Evolutionary conservation across 1,140 invertebrate species (phyloP).

Genomic region (Drosophila littoralis): DNA sequence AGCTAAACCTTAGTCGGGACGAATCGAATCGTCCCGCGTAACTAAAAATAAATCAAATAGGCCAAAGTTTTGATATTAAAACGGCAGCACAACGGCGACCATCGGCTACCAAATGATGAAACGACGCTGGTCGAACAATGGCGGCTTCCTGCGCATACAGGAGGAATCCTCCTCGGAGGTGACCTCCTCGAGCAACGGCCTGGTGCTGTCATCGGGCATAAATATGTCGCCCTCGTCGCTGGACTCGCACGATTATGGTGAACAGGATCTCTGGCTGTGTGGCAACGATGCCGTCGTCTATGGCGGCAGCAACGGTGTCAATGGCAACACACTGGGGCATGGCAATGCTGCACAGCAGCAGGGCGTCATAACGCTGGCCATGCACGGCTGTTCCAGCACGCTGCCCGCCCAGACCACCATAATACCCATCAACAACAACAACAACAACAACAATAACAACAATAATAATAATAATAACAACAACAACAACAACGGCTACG

Average conservation of each 20-base stretch:
- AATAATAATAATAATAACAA: slow-evolving; percentile 33
- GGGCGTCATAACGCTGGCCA: slow-evolving; percentile 75
- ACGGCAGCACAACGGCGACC: slow-evolving; percentile 78
- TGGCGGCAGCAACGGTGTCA: slow-evolving; percentile 42
- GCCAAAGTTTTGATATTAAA: slow-evolving; percentile 8
- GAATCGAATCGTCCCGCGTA: slow-evolving; percentile 39
- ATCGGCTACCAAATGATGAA: slow-evolving; percentile 87
- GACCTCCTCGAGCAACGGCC: slow-evolving; percentile 88
- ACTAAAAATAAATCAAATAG: background rate
- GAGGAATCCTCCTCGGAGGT: slow-evolving; percentile 91
- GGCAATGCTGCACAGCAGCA: slow-evolving; percentile 63
- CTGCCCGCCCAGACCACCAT: slow-evolving; percentile 83
- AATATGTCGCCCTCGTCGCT: slow-evolving; percentile 89
- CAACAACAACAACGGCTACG: slow-evolving; percentile 41
- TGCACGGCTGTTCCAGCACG: slow-evolving; percentile 66
- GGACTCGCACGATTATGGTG: slow-evolving; percentile 87
- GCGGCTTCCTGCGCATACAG: slow-evolving; percentile 88
- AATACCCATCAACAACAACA: slow-evolving; percentile 81
- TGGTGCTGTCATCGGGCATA: slow-evolving; percentile 86
- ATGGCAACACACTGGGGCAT: slow-evolving; percentile 57
- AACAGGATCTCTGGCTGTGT: slow-evolving; percentile 92
- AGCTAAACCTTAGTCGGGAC: slow-evolving; percentile 19
- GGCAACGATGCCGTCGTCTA: slow-evolving; percentile 84
- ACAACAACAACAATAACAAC: slow-evolving; percentile 64
- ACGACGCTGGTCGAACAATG: slow-evolving; percentile 89